phyloP scores from a whole-genome alignment of 1,140 invertebrate genomes.

The Parapsyche elsis region DNA sequence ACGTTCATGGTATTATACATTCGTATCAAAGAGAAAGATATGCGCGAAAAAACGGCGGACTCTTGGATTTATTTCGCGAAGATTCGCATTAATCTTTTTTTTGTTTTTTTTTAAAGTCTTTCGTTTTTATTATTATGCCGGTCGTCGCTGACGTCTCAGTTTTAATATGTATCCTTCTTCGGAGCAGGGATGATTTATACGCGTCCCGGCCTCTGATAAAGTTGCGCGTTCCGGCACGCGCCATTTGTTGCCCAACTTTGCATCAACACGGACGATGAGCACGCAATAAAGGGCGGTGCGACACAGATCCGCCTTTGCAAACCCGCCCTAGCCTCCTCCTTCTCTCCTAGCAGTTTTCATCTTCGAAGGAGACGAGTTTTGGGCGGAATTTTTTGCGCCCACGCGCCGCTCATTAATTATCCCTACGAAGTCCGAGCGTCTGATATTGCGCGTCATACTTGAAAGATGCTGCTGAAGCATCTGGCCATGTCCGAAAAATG shows the following conservation, averaged over 20 bases:
- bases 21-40: too few relatives aligned
- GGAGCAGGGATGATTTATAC: slow-evolving; percentile 20
- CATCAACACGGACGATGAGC: background rate
- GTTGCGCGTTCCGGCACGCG: background rate
- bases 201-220: slow-evolving; percentile 16
- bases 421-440: background rate
- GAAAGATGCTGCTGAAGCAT: background rate
- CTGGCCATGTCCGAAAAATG: slow-evolving; percentile 1
- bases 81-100: slow-evolving; percentile 5
- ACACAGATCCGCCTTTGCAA: background rate
- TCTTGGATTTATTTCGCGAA: too few relatives aligned
- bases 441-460: background rate
- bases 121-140: background rate
- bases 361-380: background rate
- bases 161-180: slow-evolving; percentile 24
- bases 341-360: background rate
- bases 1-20: too few relatives aligned
- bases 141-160: background rate
- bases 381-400: slow-evolving; percentile 14
- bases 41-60: too few relatives aligned
- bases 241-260: slow-evolving; percentile 33
- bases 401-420: slow-evolving; percentile 20
- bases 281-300: slow-evolving; percentile 15
- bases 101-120: background rate
- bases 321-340: background rate